Evolutionary conservation across 2,888 invertebrate genomes (phyloP), one percentile per base, ranked within the genome.

Genomic region (Ceriagrion tenellum): DNA sequence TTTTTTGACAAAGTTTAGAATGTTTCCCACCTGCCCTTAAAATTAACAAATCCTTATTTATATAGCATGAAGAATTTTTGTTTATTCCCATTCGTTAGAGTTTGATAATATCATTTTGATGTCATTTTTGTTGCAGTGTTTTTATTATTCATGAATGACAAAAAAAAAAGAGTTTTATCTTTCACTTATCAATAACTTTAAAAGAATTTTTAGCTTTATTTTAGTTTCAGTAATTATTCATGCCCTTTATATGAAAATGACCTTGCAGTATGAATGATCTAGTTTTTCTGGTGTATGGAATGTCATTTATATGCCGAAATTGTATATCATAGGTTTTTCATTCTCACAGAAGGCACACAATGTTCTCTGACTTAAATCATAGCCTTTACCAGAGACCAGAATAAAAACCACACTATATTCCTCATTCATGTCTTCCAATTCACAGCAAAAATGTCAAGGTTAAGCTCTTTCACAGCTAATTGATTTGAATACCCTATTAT

Each of bases 281-380:
- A 89, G 89, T 55, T 89, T 89, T 23, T 55, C 89, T 89, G 89
- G 8, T 93, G 63, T 40, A 63, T 63, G 35, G 69, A 74, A 69
- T 93, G 40, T 69, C 74, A 93, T 47, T 63, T 35, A 63, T n/a
- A 23, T 93, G 47, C 93, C 74, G 93, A 93, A 69, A 93, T 74
- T 74, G 69, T 91, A 18, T 69, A 69, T 74, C 26, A 35, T 69
- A 69, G 89, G 93, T 69, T 47, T 93, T 69, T 93, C 93, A 93
- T 69, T 93, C 69, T 93, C 93, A 93, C 93, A 93, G 93, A 93
- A 93, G 93, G 93, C 93, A 93, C 93, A 93, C 93, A 93, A 35
- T 69, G 69, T 93, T 93, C 93, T 93, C 93, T 93, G 47, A 69
- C 63, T 47, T 40, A 35, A 93, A 69, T 74, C 47, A 47, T 93